phyloP scores from a whole-genome alignment of 2,113 vertebrate species.

The Anoplopoma fimbria region DNA sequence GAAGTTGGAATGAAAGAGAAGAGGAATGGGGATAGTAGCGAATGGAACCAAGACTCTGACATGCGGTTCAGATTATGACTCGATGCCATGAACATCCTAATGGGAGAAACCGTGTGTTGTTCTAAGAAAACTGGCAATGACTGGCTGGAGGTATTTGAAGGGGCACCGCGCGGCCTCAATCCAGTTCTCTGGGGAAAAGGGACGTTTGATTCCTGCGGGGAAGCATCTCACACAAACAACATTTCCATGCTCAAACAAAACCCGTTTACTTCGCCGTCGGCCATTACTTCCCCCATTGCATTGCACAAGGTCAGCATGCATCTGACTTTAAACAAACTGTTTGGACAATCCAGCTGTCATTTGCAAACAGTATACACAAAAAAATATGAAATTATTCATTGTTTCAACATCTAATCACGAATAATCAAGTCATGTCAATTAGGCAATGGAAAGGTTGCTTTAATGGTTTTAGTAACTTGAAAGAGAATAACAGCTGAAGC shows the following conservation, averaged over 20 bases:
- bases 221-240: constrained; percentile 31
- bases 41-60: constrained; percentile 58
- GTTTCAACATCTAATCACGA: constrained; percentile 51
- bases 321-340: constrained; percentile 59
- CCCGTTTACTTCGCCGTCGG: constrained; percentile 6
- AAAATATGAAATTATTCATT: constrained; percentile 30
- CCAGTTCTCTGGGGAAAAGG: background rate
- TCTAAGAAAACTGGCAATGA: constrained; percentile 43
- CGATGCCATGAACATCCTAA: constrained; percentile 66
- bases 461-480: constrained; percentile 31
- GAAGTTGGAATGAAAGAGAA: constrained; percentile 67
- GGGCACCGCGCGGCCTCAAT: background rate
- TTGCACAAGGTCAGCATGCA: constrained; percentile 25
- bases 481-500: constrained; percentile 6
- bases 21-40: constrained; percentile 63
- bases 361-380: constrained; percentile 41
- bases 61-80: constrained; percentile 73
- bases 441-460: constrained; percentile 34
- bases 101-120: constrained; percentile 49
- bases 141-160: constrained; percentile 41
- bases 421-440: constrained; percentile 45
- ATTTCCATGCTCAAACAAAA: constrained; percentile 50
- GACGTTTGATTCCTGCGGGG: constrained; percentile 24
- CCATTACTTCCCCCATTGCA: constrained; percentile 15
- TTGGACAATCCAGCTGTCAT: constrained; percentile 60